phyloP scores from a whole-genome alignment of 2,797 vertebrate species.

The Alfaro cultratus region DNA sequence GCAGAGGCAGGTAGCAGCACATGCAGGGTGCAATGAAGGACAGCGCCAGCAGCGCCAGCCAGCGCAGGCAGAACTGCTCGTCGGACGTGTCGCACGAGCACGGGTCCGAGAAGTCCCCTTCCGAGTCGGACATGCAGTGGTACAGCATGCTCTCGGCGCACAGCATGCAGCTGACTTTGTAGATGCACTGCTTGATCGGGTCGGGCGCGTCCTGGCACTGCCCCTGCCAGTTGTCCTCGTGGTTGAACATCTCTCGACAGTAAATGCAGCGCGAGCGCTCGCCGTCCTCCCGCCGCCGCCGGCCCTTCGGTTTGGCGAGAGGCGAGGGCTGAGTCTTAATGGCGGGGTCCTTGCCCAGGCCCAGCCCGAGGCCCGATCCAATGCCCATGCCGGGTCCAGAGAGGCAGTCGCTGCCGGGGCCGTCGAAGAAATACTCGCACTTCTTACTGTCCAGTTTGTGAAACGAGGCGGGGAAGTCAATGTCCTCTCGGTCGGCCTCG shows the following conservation, averaged over 20 bases:
- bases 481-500: slow-evolving; percentile 89
- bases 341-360: slow-evolving; percentile 85
- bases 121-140: slow-evolving; percentile 99
- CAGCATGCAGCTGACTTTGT: slow-evolving; percentile 99
- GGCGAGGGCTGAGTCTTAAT: slow-evolving; percentile 89
- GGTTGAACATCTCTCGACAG: slow-evolving; percentile 99
- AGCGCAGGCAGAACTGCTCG: slow-evolving; percentile 98
- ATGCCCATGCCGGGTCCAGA: slow-evolving; percentile 68
- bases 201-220: slow-evolving; percentile 98
- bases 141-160: slow-evolving; percentile 99
- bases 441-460: slow-evolving; percentile 96
- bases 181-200: slow-evolving; percentile 97
- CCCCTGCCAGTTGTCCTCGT: slow-evolving; percentile 95
- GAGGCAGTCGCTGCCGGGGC: slow-evolving; percentile 84
- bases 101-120: slow-evolving; percentile 98
- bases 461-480: slow-evolving; percentile 86
- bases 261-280: slow-evolving; percentile 98
- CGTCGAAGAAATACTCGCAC: slow-evolving; percentile 91
- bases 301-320: slow-evolving; percentile 89
- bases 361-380: slow-evolving; percentile 67
- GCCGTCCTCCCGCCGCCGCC: slow-evolving; percentile 94
- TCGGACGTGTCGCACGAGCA: slow-evolving; percentile 98
- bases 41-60: slow-evolving; percentile 95
- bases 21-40: slow-evolving; percentile 98
- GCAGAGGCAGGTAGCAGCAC: slow-evolving; percentile 98